Base-by-base conservation (phyloP, 2,797 vertebrate genomes). In the Channa striata region DNA sequence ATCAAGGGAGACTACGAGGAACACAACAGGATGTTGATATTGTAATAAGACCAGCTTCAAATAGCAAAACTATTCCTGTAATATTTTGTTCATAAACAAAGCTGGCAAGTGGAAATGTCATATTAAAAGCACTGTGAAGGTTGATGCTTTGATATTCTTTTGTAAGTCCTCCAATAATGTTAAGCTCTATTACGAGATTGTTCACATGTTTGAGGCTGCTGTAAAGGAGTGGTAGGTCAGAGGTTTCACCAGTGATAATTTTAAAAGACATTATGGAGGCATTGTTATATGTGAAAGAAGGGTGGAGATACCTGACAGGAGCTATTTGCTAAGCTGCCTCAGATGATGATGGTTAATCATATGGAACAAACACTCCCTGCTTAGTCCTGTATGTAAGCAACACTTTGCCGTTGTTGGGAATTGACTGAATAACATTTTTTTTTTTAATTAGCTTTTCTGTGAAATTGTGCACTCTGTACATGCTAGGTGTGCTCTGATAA, bases 221-320 rank as follows among this genome's bases (percentile, higher is more conserved):
- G 49, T 60, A 4, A 56, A 46, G n/a, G 14, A 46, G 51, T 25
- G 20, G 21, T 21, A 56, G 40, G 6, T 23, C 21, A 62, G 30
- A 8, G 56, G 19, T 48, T 1, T 16, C 17, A 40, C 19, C n/a
- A 33, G 21, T 8, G 53, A 14, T 25, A 33, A 25, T 46, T 20
- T 6, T n/a, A 42, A 43, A 37, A 36, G 17, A 57, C 33, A 46
- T 12, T 43, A 17, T 54, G 5, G 21, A 49, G 19, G 6, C 36
- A 36, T 36, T 73, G 36, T 64, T 54, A 48, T 63, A 51, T 53
- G 14, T 57, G 46, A 85, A 39, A 17, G 52, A n/a, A 47, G 64
- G 68, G 82, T 81, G 63, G 57, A 79, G 60, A 62, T 44, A 30
- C 48, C 20, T 20, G 44, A 58, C 14, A 23, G 6, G 2, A 37